Evolutionary conservation across 2,797 vertebrate species (phyloP), one percentile per base, ranked within the genome.

Genomic region (Gila robusta): DNA sequence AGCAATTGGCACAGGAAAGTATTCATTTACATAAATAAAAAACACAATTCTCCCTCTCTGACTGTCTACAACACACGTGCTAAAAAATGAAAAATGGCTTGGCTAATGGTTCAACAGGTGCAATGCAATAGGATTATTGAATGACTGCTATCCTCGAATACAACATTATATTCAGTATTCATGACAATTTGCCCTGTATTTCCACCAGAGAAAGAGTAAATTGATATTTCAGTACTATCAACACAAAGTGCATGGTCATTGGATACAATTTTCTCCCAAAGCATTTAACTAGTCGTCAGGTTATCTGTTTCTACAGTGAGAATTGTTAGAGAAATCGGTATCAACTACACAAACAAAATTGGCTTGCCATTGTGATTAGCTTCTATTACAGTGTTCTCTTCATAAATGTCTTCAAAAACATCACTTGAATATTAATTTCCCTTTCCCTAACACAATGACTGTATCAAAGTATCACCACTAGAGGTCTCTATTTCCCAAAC

Each of bases 401-500:
- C 7, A 70, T 5, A 37, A 35, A 56, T 54, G 17, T 76, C 71
- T 4, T 49, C 14, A 49, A 16, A 49, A 49, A 49, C 19, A 23
- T 56, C 28, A 56, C 32, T 32, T 76, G 47, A 74, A 54, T 9
- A 54, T 76, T 12, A 37, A 52, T 28, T 32, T 23, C 21, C 49
- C 19, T 52, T 76, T 26, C 44, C 47, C 26, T 49, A 35, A 78
- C 5, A 66, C 79, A 59, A 41, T 11, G 6, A 4, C 19, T 41
- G 4, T 17, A 14, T 76, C 44, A 66, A 23, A 28, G 28, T 39
- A 47, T 67, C 26, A 41, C 72, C 52, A 66, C 5, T 39, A 56
- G 39, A 71, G 32, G 49, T 82, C 44, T 35, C 77, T 26, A 11
- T 78, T 83, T 87, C 78, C 9, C 16, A 52, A 49, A 64, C 14